Percentiles rank a stretch among this genome's conserved stretches.
Evolutionary conservation across 2,113 vertebrate genomes (phyloP).

Genomic region (Dipodomys ordii): DNA sequence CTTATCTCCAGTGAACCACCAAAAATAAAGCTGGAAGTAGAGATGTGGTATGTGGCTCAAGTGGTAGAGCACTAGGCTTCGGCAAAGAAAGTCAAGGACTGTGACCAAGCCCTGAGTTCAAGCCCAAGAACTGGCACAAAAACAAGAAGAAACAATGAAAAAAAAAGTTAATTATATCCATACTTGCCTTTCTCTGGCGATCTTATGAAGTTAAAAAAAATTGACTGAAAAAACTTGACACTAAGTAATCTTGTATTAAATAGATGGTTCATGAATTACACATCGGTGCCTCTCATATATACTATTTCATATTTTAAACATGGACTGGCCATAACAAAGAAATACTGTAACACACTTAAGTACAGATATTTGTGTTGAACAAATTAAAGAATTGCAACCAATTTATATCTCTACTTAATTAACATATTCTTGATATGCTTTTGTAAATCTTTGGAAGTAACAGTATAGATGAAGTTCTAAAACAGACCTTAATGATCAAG

Average conservation of each 20-base stretch:
- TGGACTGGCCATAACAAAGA: neutral
- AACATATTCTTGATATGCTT: neutral
- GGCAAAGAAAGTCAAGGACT: too few relatives aligned
- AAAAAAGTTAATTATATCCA: neutral
- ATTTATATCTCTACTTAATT: neutral
- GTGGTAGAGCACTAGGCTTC: too few relatives aligned
- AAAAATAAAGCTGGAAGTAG: too few relatives aligned
- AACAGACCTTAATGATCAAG: neutral
- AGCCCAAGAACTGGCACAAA: too few relatives aligned
- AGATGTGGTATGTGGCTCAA: too few relatives aligned
- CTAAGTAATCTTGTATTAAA: neutral
- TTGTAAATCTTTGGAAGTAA: conserved; percentile 33
- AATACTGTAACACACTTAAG: neutral
- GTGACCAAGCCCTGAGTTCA: too few relatives aligned
- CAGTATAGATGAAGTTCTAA: neutral
- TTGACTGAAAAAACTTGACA: neutral
- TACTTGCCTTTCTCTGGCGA: neutral
- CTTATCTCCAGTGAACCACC: too few relatives aligned
- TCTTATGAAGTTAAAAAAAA: neutral
- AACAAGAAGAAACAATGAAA: neutral
- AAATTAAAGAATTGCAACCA: neutral
- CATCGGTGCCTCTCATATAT: neutral
- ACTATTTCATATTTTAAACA: neutral
- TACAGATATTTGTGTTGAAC: neutral
- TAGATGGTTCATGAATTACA: conserved; percentile 1